Evolutionary conservation across 2,113 vertebrate species (phyloP), one percentile per base, ranked within the genome.

Genomic region (Pterocles gutturalis): DNA sequence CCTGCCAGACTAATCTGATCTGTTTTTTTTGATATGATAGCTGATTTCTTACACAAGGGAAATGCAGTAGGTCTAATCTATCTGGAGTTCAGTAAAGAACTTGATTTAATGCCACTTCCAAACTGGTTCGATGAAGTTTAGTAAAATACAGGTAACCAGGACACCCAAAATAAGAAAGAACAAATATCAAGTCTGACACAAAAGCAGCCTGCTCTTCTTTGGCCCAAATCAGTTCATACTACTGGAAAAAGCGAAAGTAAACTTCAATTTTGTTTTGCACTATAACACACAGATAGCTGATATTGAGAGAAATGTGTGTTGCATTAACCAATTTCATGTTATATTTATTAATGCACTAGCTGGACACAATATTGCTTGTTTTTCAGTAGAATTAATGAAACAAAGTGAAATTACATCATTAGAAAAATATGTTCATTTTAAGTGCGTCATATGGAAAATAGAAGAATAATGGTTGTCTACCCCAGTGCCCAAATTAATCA

Each of bases 301-400:
- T 79, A 62, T 7, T 82, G 77, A 79, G 54, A 76, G 66, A 89
- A 87, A 95, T 69, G 54, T 87, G 54, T 73, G 36, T 75, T 85
- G 61, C 94, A 96, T 95, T 97, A 96, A 91, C 65, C 70, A 95
- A 89, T 95, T 96, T 96, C 31, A 91, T 31, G 36, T 91, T 87
- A 82, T 91, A 92, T 83, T 89, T 95, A 89, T 96, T 96, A 96
- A 96, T 95, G 92, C 41, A 91, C 66, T 72, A 80, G 48, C 55
- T 96, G 70, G 87, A 77, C 41, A 87, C 9, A 83, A 66, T 80
- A 76, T 85, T 80, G 33, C 83, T 95, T 79, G 65, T 83, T 95
- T 98, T 97, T 72, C 36, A 82, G 61, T 53, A 66, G 69, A 90
- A 85, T 72, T 89, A 90, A 75, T 89, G 83, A 94, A 92, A 83